phyloP scores from a whole-genome alignment of 2,888 invertebrate genomes.

The Pheosia tremula region DNA sequence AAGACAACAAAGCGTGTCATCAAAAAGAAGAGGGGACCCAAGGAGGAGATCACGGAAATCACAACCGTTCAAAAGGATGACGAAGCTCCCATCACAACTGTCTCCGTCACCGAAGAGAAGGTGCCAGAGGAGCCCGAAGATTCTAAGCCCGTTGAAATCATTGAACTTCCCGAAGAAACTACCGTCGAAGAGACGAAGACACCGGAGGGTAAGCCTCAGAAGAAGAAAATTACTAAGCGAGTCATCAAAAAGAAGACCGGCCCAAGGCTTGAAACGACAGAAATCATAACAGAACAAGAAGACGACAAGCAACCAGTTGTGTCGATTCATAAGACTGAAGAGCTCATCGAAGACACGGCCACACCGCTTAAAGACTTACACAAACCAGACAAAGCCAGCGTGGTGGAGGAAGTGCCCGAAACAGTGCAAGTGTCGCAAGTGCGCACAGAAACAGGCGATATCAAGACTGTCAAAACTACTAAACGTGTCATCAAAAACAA shows the following conservation, averaged over 20 bases:
- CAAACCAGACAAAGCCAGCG: constrained; percentile 17
- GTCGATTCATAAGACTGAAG: constrained; percentile 13
- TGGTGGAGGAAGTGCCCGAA: constrained; percentile 37
- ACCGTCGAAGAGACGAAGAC: constrained; percentile 28
- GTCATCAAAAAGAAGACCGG: constrained; percentile 66
- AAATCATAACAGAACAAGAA: constrained; percentile 14
- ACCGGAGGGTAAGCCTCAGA: constrained; percentile 31
- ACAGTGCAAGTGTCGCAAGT: constrained; percentile 25
- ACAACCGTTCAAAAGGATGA: constrained; percentile 28
- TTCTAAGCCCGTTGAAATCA: constrained; percentile 5
- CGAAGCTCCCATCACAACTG: constrained; percentile 22
- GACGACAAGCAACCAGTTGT: constrained; percentile 10
- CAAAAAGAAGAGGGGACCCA: constrained; percentile 27
- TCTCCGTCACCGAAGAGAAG: constrained; percentile 11
- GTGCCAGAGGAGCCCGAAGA: constrained; percentile 8
- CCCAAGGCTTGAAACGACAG: constrained; percentile 48
- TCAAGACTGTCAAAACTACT: constrained; percentile 48
- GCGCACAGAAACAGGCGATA: constrained; percentile 27
- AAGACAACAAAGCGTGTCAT: constrained; percentile 22
- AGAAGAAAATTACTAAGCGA: constrained; percentile 41
- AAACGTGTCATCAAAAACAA: constrained; percentile 73
- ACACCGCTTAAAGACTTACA: constrained; percentile 25
- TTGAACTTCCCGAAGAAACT: constrained; percentile 24
- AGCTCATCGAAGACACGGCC: constrained; percentile 37
- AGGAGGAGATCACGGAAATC: constrained; percentile 35